A percentile compares a stretch with the other conserved stretches of the same genome.
phyloP scores from a whole-genome alignment of 2,888 invertebrate genomes.

The Poecilus cupreus region DNA sequence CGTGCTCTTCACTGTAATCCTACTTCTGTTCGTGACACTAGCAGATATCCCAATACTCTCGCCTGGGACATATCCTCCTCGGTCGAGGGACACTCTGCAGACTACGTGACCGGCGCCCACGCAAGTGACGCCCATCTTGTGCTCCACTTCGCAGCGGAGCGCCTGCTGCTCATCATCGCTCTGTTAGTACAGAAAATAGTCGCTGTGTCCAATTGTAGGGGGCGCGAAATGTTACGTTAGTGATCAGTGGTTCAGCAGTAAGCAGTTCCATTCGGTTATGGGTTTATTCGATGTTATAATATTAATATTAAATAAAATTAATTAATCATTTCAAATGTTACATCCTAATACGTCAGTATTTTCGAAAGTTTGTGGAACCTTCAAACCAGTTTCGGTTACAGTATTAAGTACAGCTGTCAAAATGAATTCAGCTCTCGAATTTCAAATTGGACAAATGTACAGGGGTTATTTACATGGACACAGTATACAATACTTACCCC shows the following conservation, averaged over 20 bases:
- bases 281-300: neutral
- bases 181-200: slow-evolving; percentile 63
- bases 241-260: neutral
- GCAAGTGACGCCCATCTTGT: slow-evolving; percentile 91
- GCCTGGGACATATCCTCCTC: slow-evolving; percentile 96
- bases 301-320: neutral
- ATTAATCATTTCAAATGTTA: too few relatives aligned
- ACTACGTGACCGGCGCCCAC: slow-evolving; percentile 91
- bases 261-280: neutral
- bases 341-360: too few relatives aligned
- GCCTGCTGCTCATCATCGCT: slow-evolving; percentile 81
- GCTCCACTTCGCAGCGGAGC: slow-evolving; percentile 93
- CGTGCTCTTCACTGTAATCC: slow-evolving; percentile 89
- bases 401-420: neutral
- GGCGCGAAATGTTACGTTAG: neutral
- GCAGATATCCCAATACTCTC: slow-evolving; percentile 93
- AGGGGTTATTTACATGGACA: slow-evolving; percentile 14
- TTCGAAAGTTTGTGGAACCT: neutral
- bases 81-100: slow-evolving; percentile 89
- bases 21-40: slow-evolving; percentile 88
- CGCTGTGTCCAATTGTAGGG: slow-evolving; percentile 10
- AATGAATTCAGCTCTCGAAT: neutral
- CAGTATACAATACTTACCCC: slow-evolving; percentile 79
- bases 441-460: neutral
- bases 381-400: neutral